Base-by-base conservation (phyloP, 37 sponge, comb jelly and placozoan genomes). In the Crambe crambe region DNA sequence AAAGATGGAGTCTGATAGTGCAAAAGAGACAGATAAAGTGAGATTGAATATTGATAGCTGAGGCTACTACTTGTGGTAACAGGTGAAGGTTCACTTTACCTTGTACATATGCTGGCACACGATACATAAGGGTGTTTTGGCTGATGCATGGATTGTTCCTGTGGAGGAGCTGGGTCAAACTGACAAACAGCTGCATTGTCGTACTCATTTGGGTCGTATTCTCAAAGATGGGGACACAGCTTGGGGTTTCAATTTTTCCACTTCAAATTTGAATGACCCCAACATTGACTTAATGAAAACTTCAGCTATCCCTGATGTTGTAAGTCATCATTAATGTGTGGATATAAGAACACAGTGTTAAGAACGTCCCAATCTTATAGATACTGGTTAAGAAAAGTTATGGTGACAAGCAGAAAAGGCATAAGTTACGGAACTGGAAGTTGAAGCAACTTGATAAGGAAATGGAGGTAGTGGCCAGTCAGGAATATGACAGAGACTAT, bases 131-230 rank as follows among this genome's bases (percentile, higher is more conserved):
- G 75, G 47, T 70, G 68, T 71, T 21, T 92, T 98, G 31, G 85
- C 92, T 56, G 99, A 98, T 57, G 83, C 82, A 26, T 98, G 99
- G 94, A 89, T 98, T 56, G 75, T 83, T 5, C 84, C 78, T 20
- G n/a, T 86, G 37, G 73, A 62, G 40, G 89, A 93, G 29, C 78
- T 93, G 0, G 92, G 95, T 23, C 29, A 34, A 23, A 58, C 37
- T 17, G 96, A 95, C 37, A 51, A 70, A 18, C 95, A 94, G 85
- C 58, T 87, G 0, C 93, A 96, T 75, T 80, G 85, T 26, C 74
- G 95, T 26, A 91, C 99, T 3, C 99, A 98, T 81, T 95, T 98
- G 22, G 99, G 99, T 22, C 91, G 91, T 78, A 62, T 98, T 20
- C 72, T 98, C 34, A 59, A 86, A 22, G 84, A 87, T 25, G 99